Evolutionary conservation across 2,888 invertebrate genomes (phyloP).

Genomic region (Limnephilus marmoratus): DNA sequence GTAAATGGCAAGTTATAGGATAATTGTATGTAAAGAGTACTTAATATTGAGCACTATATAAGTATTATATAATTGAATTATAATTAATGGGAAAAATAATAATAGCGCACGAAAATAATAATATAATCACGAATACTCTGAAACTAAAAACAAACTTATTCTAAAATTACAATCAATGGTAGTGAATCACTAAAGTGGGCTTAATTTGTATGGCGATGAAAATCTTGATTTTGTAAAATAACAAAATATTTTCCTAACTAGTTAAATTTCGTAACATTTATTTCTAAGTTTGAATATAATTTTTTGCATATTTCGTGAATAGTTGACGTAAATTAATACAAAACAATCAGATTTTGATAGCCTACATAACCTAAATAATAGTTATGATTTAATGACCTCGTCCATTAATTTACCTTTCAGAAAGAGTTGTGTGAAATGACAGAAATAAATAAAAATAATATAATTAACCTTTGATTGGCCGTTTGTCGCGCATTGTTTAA

Average conservation of each 20-base stretch:
- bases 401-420: neutral
- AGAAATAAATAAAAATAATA: neutral
- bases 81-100: neutral
- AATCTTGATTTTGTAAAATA: neutral
- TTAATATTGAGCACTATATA: conserved; percentile 17
- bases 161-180: neutral
- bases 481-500: neutral
- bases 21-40: conserved; percentile 17
- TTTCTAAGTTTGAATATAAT: neutral
- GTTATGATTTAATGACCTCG: neutral
- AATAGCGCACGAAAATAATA: neutral
- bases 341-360: neutral
- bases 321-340: neutral
- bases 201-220: neutral
- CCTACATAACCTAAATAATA: neutral
- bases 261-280: neutral
- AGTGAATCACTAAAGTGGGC: neutral
- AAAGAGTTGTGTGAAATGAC: neutral
- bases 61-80: conserved; percentile 1
- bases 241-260: neutral
- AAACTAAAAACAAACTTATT: neutral
- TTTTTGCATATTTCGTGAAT: neutral
- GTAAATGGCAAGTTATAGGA: conserved; percentile 21
- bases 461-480: neutral
- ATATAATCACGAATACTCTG: neutral